Conservation (phyloP, 1,140 invertebrate species). For the Diorhabda sublineata region DNA sequence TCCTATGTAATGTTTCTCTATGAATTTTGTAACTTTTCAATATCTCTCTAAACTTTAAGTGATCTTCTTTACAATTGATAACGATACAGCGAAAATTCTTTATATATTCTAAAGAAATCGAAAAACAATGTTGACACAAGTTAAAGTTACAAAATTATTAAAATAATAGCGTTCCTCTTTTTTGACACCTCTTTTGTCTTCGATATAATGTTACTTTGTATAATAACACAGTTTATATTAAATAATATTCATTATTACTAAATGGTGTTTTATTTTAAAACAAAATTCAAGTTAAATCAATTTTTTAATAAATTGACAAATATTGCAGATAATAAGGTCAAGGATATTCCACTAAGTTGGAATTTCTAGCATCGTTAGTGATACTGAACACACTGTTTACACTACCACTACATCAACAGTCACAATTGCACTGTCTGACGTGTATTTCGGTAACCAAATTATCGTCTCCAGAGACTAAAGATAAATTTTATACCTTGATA, state of each 20-base stretch:
- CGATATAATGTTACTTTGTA: slow-evolving; percentile 14
- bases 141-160: slow-evolving; percentile 19
- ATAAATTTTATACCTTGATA: no score
- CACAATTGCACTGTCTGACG: no score
- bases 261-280: slow-evolving; percentile 5
- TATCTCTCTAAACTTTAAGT: slow-evolving; percentile 7
- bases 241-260: slow-evolving; percentile 15
- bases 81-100: slow-evolving; percentile 14
- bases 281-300: no score
- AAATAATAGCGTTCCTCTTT: slow-evolving; percentile 9
- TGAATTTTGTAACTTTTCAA: slow-evolving; percentile 21
- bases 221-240: slow-evolving; percentile 16
- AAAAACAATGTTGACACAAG: slow-evolving; percentile 11
- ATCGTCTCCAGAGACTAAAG: no score
- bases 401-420: no score
- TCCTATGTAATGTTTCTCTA: not conserved
- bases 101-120: slow-evolving; percentile 22
- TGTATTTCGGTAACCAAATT: no score
- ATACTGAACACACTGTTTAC: no score
- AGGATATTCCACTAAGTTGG: no score
- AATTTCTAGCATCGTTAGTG: no score
- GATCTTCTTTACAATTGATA: slow-evolving; percentile 12
- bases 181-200: slow-evolving; percentile 11
- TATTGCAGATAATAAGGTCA: no score
- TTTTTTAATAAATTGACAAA: no score